Evolutionary conservation across 2,113 vertebrate species (phyloP).

Genomic region (Menidia beryllina): DNA sequence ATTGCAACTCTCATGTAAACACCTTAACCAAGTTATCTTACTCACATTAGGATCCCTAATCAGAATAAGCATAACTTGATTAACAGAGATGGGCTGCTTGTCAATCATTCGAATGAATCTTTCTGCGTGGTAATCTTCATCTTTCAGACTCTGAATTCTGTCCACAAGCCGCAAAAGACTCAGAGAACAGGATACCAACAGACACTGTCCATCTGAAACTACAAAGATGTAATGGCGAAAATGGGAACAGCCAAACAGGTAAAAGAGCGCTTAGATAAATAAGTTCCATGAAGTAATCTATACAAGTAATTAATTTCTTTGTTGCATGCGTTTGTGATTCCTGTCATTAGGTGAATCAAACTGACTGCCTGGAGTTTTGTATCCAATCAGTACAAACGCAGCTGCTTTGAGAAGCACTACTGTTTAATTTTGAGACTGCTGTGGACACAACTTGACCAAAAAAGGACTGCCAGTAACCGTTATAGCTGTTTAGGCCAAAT

Average conservation of each 20-base stretch:
- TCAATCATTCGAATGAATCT: conserved; percentile 73
- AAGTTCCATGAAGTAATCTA: neutral
- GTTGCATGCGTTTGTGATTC: neutral
- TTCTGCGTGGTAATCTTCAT: conserved; percentile 50
- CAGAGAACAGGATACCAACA: conserved; percentile 25
- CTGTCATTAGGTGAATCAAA: conserved; percentile 5
- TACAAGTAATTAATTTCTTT: neutral
- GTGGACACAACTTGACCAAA: neutral
- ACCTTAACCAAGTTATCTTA: conserved; percentile 77
- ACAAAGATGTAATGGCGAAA: neutral
- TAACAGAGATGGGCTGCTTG: conserved; percentile 69
- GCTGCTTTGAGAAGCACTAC: neutral
- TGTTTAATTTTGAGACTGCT: neutral
- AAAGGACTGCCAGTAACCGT: neutral
- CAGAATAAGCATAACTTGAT: conserved; percentile 75
- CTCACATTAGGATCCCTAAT: conserved; percentile 69
- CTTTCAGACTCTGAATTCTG: conserved; percentile 42
- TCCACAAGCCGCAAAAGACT: conserved; percentile 47
- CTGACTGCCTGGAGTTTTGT: neutral
- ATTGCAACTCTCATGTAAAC: conserved; percentile 77
- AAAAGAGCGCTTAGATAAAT: conserved; percentile 3
- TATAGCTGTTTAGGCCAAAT: neutral
- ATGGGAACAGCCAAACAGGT: neutral
- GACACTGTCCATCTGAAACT: neutral
- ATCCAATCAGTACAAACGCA: neutral